Evolutionary conservation across 2,113 vertebrate species (phyloP).

Genomic region (Campylorhamphus procurvoides): DNA sequence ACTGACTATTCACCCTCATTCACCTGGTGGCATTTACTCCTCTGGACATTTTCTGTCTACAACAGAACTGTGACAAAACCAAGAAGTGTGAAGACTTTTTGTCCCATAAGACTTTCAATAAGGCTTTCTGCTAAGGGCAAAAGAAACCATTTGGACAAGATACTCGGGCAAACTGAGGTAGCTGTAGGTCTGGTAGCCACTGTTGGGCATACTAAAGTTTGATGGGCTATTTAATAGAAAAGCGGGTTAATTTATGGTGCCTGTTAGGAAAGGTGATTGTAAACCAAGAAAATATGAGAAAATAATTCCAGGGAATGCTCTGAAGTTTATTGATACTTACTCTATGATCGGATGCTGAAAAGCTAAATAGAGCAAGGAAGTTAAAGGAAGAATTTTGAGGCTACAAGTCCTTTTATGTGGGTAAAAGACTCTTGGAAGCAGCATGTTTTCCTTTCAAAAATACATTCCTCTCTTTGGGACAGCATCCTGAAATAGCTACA

Average conservation of each 20-base stretch:
- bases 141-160: neutral
- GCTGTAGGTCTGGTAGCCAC: neutral
- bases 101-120: neutral
- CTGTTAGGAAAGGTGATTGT: neutral
- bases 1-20: slow-evolving; percentile 10
- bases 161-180: neutral
- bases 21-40: neutral
- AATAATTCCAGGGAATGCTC: neutral
- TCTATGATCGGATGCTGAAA: neutral
- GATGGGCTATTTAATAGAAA: neutral
- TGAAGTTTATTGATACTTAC: neutral
- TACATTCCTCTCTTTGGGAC: neutral
- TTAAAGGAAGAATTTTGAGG: neutral
- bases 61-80: neutral
- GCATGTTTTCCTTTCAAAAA: neutral
- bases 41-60: neutral
- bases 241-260: neutral
- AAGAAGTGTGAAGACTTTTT: neutral
- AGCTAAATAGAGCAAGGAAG: neutral
- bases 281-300: neutral
- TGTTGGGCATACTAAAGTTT: neutral
- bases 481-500: neutral
- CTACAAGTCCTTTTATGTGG: neutral
- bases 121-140: neutral
- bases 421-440: neutral